Percentiles rank a stretch among this genome's conserved stretches.
phyloP scores from a whole-genome alignment of 2,113 vertebrate species.

The Ictalurus punctatus region DNA sequence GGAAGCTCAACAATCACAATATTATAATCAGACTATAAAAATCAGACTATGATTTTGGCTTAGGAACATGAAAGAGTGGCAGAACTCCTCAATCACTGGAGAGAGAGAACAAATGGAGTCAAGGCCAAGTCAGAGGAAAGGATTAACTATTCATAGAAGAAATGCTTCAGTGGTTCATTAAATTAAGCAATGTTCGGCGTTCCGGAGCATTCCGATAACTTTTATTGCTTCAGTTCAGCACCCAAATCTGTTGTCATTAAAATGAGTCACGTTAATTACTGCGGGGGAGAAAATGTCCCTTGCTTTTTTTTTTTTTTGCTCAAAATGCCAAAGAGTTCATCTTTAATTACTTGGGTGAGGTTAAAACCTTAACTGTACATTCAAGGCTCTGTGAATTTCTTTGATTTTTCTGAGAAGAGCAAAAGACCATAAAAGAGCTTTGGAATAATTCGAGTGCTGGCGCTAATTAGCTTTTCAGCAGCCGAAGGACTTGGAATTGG shows the following conservation, averaged over 20 bases:
- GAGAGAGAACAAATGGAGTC: slow-evolving; percentile 26
- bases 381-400: slow-evolving; percentile 17
- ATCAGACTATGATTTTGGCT: slow-evolving; percentile 5
- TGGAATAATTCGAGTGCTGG: slow-evolving; percentile 19
- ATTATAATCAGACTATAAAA: not conserved
- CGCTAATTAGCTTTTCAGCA: slow-evolving; percentile 31
- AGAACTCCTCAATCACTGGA: not conserved
- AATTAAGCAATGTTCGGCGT: slow-evolving; percentile 48
- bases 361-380: slow-evolving; percentile 34
- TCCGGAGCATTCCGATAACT: slow-evolving; percentile 50
- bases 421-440: slow-evolving; percentile 18
- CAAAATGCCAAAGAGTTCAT: slow-evolving; percentile 22
- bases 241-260: slow-evolving; percentile 43
- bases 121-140: slow-evolving; percentile 35
- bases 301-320: not conserved
- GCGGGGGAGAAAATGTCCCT: not conserved
- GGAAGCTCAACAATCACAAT: not conserved
- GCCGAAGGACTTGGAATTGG: slow-evolving; percentile 25
- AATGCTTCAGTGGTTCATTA: slow-evolving; percentile 54
- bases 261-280: slow-evolving; percentile 48
- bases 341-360: slow-evolving; percentile 31
- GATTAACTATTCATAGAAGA: slow-evolving; percentile 50
- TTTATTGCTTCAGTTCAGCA: slow-evolving; percentile 40
- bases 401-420: not conserved
- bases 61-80: slow-evolving; percentile 10